Percentiles rank a stretch among this genome's conserved stretches.
Evolutionary conservation across 1,140 invertebrate species (phyloP).

Genomic region (Conus betulinus): DNA sequence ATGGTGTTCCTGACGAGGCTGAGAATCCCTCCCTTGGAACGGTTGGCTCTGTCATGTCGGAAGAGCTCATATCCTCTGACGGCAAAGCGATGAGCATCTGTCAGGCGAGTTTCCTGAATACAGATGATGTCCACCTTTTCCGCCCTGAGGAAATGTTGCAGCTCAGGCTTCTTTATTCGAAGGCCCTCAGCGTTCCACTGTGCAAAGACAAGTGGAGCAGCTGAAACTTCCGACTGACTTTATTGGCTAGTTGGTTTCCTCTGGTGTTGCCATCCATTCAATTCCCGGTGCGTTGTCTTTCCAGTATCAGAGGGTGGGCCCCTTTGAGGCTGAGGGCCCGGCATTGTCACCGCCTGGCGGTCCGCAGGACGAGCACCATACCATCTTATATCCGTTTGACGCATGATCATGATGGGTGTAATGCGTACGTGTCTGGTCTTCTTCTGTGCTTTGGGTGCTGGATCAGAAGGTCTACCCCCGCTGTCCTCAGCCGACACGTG

Average conservation of each 20-base stretch:
- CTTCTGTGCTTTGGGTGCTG: neutral
- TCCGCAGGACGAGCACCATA: conserved; percentile 30
- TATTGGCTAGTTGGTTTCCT: neutral
- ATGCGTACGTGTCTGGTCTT: neutral
- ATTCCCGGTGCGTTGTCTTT: neutral
- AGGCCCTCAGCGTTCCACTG: conserved; percentile 28
- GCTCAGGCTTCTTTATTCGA: conserved; percentile 37
- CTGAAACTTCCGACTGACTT: neutral
- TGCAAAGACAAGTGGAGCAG: conserved; percentile 18
- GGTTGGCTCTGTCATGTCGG: conserved; percentile 10
- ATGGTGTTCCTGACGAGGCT: conserved; percentile 34
- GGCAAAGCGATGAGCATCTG: conserved; percentile 23
- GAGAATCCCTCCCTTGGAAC: conserved; percentile 31
- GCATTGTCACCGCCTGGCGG: conserved; percentile 26
- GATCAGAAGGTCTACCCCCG: neutral
- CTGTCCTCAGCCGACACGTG: neutral
- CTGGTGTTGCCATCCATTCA: too few relatives aligned
- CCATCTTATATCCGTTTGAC: conserved; percentile 21
- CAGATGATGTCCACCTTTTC: conserved; percentile 28
- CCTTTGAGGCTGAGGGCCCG: neutral
- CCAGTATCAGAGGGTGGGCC: conserved; percentile 14
- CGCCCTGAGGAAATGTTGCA: conserved; percentile 18
- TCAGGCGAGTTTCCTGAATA: conserved; percentile 35
- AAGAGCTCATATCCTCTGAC: conserved; percentile 15
- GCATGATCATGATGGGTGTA: too few relatives aligned